phyloP scores from a whole-genome alignment of 2,797 vertebrate genomes.

The Peromyscus eremicus region DNA sequence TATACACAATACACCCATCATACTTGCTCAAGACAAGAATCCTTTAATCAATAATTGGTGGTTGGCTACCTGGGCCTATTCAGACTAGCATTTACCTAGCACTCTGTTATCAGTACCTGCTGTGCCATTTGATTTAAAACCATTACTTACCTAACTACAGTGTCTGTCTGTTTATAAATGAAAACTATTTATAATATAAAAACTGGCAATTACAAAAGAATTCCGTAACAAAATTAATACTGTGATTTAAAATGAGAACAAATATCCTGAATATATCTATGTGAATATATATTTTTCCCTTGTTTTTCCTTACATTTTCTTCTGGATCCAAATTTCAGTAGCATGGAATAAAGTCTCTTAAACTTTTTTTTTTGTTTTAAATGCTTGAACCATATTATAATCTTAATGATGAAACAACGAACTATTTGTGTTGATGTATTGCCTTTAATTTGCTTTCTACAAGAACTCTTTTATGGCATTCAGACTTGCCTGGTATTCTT shows the following conservation, averaged over 20 bases:
- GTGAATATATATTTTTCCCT: neutral
- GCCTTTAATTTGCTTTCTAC: slow-evolving; percentile 44
- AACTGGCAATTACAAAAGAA: slow-evolving; percentile 28
- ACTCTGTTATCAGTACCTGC: neutral
- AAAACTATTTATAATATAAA: slow-evolving; percentile 42
- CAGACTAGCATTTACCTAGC: neutral
- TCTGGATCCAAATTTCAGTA: slow-evolving; percentile 25
- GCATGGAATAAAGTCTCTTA: neutral
- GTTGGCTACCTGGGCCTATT: neutral
- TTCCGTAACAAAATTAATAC: neutral
- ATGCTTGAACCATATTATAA: slow-evolving; percentile 32
- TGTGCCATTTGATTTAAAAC: slow-evolving; percentile 22
- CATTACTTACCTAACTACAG: neutral
- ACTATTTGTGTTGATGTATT: neutral
- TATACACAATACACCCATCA: slow-evolving; percentile 27
- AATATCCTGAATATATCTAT: neutral
- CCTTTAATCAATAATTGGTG: slow-evolving; percentile 34
- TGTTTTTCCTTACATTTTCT: slow-evolving; percentile 37
- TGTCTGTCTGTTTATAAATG: slow-evolving; percentile 8
- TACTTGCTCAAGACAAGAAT: neutral
- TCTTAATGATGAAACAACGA: neutral
- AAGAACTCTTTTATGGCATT: slow-evolving; percentile 1
- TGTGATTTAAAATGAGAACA: slow-evolving; percentile 51
- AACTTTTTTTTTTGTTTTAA: neutral
- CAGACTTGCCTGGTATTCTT: slow-evolving; percentile 17